These are phyloP conservation scores for Pomacea maculata DNA, from an alignment of 1,140 invertebrate genomes.

Conservation along the genomic window DNA sequence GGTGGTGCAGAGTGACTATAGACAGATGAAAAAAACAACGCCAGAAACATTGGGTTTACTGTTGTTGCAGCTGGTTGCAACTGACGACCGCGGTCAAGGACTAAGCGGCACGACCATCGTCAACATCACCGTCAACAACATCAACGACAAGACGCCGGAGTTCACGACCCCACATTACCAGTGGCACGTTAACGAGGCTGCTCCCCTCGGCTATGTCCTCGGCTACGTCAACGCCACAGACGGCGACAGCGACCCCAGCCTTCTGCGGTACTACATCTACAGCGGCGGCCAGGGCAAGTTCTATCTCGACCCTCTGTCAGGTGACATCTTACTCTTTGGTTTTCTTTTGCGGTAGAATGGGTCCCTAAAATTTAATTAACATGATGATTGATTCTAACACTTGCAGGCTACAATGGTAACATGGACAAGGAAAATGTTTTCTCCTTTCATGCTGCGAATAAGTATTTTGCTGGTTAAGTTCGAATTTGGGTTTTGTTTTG, in stretches of 20 bases:
- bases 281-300: slow-evolving; percentile 32
- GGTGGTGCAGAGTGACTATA: too few relatives aligned
- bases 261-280: slow-evolving; percentile 23
- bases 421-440: too few relatives aligned
- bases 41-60: background rate
- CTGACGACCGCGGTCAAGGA: slow-evolving; percentile 13
- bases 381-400: too few relatives aligned
- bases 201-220: slow-evolving; percentile 34
- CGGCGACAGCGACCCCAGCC: slow-evolving; percentile 47
- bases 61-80: slow-evolving; percentile 1
- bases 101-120: slow-evolving; percentile 64
- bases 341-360: too few relatives aligned
- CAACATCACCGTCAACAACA: slow-evolving; percentile 71
- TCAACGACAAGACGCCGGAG: slow-evolving; percentile 91
- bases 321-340: background rate
- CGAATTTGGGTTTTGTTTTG: too few relatives aligned
- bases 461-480: too few relatives aligned
- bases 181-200: slow-evolving; percentile 79
- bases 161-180: slow-evolving; percentile 67
- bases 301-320: slow-evolving; percentile 19
- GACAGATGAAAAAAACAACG: too few relatives aligned
- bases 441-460: too few relatives aligned
- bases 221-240: slow-evolving; percentile 49
- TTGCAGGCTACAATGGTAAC: too few relatives aligned
- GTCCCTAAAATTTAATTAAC: too few relatives aligned